phyloP scores from a whole-genome alignment of 2,113 vertebrate species.

The Phocoena phocoena region DNA sequence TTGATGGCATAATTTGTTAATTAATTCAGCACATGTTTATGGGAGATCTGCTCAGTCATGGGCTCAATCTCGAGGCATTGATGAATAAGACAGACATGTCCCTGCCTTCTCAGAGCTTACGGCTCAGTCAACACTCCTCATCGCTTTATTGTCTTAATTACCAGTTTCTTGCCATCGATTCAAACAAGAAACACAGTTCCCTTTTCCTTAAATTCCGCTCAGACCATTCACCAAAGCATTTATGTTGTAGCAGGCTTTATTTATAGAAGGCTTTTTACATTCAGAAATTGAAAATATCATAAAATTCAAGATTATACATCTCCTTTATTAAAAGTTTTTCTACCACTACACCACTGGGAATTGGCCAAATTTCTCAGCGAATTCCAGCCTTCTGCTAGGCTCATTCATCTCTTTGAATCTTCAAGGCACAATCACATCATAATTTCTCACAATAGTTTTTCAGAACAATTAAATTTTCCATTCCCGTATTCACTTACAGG shows the following conservation, averaged over 20 bases:
- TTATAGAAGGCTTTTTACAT: neutral
- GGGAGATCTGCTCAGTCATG: neutral
- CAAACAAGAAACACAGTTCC: neutral
- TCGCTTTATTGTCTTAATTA: neutral
- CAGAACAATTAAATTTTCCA: neutral
- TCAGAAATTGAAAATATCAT: neutral
- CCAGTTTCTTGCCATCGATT: neutral
- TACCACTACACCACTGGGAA: neutral
- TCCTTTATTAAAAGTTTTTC: neutral
- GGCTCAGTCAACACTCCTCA: neutral
- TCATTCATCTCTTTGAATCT: neutral
- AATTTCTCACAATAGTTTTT: conserved; percentile 5
- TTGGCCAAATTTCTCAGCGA: neutral
- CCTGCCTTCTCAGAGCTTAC: neutral
- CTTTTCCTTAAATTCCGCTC: neutral
- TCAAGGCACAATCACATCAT: neutral
- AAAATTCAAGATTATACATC: neutral
- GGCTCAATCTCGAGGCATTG: accelerated
- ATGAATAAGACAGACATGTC: neutral
- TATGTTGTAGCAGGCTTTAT: neutral
- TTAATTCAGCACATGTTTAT: neutral
- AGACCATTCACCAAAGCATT: neutral
- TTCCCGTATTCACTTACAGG: neutral
- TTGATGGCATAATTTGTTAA: neutral
- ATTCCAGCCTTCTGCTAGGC: neutral